Percentiles rank a stretch among this genome's conserved stretches.
These are phyloP conservation scores for Cheilosia grossa DNA, from an alignment of 2,888 invertebrate genomes.

Conservation along the genomic window DNA sequence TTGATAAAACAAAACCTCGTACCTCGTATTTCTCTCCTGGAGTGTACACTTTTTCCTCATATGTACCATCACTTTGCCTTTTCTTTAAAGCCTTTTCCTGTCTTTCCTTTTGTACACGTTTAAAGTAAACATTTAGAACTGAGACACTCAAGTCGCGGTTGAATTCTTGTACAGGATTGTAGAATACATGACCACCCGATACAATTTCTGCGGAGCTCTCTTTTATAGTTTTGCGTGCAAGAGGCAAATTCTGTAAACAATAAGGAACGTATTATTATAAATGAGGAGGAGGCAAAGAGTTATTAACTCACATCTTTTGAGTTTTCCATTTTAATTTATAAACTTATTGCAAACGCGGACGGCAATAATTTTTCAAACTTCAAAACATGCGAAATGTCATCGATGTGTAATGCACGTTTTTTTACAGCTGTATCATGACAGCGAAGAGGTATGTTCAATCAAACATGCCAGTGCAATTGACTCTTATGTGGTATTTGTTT, in stretches of 20 bases:
- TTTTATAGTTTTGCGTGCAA: conserved; percentile 83
- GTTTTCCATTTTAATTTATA: conserved; percentile 32
- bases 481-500: too few relatives aligned
- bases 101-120: conserved; percentile 83
- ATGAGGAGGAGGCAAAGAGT: too few relatives aligned
- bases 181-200: conserved; percentile 93
- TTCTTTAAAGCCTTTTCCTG: conserved; percentile 77
- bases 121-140: conserved; percentile 88
- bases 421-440: conserved; percentile 22
- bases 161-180: conserved; percentile 99
- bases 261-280: neutral
- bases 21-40: conserved; percentile 79
- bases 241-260: neutral
- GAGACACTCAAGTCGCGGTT: conserved; percentile 96
- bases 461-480: too few relatives aligned
- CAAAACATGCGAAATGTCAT: conserved; percentile 4
- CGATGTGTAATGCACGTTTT: conserved; percentile 5
- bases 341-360: neutral
- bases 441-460: too few relatives aligned
- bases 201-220: conserved; percentile 93
- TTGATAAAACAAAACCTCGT: neutral
- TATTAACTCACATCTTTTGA: conserved; percentile 25
- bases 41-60: conserved; percentile 58
- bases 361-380: conserved; percentile 2
- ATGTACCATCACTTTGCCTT: conserved; percentile 16